These are phyloP conservation scores for Telmatochromis sp. DNA, from an alignment of 2,113 vertebrate species.

Conservation along the genomic window DNA sequence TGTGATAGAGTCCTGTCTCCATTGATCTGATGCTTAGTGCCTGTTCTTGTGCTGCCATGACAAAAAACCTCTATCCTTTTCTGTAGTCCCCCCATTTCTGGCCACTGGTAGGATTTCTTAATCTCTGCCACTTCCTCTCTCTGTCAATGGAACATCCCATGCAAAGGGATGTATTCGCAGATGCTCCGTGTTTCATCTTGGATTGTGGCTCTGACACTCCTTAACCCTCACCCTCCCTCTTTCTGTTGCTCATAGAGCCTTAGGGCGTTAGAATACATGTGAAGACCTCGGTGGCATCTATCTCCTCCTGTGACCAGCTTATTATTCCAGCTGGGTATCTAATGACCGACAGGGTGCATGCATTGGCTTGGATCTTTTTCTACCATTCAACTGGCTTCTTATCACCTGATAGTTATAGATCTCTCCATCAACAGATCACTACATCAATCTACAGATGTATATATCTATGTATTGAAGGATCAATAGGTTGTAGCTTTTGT, in stretches of 20 bases:
- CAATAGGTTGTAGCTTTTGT: background rate
- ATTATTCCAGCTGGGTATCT: background rate
- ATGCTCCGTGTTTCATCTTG: background rate
- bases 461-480: background rate
- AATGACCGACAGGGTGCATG: background rate
- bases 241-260: background rate
- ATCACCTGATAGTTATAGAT: background rate
- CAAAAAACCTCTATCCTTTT: background rate
- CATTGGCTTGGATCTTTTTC: background rate
- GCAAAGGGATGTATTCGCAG: background rate
- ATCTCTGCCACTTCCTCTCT: background rate
- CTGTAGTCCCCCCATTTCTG: background rate
- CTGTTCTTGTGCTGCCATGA: background rate
- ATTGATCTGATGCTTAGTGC: background rate
- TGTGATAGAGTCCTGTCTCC: background rate
- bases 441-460: background rate
- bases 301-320: background rate
- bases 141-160: background rate
- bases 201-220: background rate
- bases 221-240: background rate
- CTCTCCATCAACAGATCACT: background rate
- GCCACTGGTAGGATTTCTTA: background rate
- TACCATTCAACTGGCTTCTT: background rate
- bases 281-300: background rate
- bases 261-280: background rate